These are phyloP conservation scores for Mythimna lalbum DNA, from an alignment of 2,888 invertebrate species.

Conservation along the genomic window DNA sequence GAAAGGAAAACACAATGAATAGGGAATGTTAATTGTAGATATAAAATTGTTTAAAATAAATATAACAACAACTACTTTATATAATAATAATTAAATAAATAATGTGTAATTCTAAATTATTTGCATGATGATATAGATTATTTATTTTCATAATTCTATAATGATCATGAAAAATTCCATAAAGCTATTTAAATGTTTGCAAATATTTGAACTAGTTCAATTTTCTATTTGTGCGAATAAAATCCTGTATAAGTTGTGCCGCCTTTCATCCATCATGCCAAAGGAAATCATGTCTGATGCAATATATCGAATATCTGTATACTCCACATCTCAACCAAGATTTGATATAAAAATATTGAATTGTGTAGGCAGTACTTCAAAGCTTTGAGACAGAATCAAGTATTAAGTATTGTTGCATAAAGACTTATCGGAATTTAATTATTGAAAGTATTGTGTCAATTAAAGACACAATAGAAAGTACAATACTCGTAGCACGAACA, in stretches of 20 bases:
- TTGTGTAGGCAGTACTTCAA: slow-evolving; percentile 42
- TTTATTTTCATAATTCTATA: no score
- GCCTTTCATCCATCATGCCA: slow-evolving; percentile 47
- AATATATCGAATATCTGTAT: slow-evolving; percentile 57
- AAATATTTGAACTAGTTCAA: slow-evolving; percentile 10
- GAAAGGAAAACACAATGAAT: no score
- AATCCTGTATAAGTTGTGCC: slow-evolving; percentile 24
- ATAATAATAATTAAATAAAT: no score
- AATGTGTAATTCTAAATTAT: no score
- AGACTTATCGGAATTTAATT: background rate
- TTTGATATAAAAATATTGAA: slow-evolving; percentile 47
- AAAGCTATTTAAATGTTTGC: slow-evolving; percentile 1
- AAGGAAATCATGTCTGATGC: slow-evolving; percentile 59
- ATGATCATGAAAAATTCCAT: no score
- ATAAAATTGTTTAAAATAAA: no score
- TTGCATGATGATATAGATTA: no score
- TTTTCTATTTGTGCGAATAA: slow-evolving; percentile 12
- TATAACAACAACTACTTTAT: no score
- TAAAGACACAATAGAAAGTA: no score
- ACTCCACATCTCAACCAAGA: slow-evolving; percentile 36
- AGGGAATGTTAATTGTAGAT: no score
- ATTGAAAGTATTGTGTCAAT: no score
- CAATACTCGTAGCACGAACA: no score
- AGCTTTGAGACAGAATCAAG: slow-evolving; percentile 41
- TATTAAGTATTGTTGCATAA: slow-evolving; percentile 1